Evolutionary conservation across 2,797 vertebrate species (phyloP).

Genomic region (Merluccius polli): DNA sequence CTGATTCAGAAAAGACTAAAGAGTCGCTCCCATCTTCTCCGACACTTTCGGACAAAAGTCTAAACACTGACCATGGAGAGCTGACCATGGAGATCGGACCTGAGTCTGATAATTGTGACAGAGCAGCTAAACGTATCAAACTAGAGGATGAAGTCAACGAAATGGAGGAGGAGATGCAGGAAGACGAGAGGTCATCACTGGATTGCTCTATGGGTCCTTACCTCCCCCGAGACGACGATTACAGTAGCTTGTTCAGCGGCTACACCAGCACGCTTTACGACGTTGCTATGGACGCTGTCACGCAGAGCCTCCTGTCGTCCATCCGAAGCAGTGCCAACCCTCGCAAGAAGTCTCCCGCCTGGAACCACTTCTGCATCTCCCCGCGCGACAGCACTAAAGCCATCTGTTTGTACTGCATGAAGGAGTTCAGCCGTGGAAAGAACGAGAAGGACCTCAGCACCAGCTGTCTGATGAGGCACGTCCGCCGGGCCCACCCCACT

Average conservation of each 20-base stretch:
- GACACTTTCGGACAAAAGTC: conserved; percentile 56
- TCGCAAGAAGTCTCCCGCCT: conserved; percentile 95
- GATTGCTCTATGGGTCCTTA: conserved; percentile 75
- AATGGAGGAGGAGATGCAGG: conserved; percentile 74
- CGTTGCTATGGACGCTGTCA: conserved; percentile 97
- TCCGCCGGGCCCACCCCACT: conserved; percentile 92
- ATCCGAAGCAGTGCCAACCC: conserved; percentile 83
- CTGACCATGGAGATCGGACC: conserved; percentile 45
- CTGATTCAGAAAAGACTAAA: conserved; percentile 55
- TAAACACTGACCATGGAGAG: conserved; percentile 53
- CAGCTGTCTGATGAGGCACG: conserved; percentile 98
- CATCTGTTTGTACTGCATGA: conserved; percentile 99
- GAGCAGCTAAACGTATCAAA: conserved; percentile 72
- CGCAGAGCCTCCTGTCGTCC: conserved; percentile 91
- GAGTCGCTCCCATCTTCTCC: conserved; percentile 60
- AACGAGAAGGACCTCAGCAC: conserved; percentile 99
- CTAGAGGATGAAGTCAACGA: conserved; percentile 67
- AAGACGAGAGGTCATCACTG: conserved; percentile 78
- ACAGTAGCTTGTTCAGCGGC: conserved; percentile 85
- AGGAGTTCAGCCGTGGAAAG: conserved; percentile 97
- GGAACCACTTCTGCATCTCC: conserved; percentile 99
- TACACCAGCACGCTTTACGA: conserved; percentile 94
- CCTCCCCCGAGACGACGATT: conserved; percentile 83
- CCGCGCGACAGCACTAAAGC: conserved; percentile 97
- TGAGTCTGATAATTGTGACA: conserved; percentile 51